Conservation (phyloP, 2,888 invertebrate species). For the Tenthredo distinguenda region DNA sequence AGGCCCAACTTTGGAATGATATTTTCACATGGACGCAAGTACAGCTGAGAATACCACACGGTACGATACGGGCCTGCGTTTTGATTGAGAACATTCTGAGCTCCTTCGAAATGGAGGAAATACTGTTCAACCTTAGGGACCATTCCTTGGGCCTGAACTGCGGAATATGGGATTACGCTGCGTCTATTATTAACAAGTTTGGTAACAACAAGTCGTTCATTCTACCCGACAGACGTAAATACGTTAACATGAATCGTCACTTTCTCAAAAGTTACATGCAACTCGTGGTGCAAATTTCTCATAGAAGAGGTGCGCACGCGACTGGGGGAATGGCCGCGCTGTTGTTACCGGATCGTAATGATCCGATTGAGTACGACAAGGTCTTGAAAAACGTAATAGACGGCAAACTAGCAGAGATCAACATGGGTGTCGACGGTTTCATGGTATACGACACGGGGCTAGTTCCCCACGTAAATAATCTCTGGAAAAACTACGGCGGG, state of each 20-base stretch:
- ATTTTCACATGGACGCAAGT: conserved; percentile 84
- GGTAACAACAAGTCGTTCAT: conserved; percentile 82
- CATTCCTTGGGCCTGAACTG: conserved; percentile 87
- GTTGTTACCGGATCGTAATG: conserved; percentile 78
- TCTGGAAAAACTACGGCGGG: conserved; percentile 79
- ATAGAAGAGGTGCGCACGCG: conserved; percentile 82
- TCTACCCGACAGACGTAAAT: conserved; percentile 85
- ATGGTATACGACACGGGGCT: conserved; percentile 85
- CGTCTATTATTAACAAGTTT: conserved; percentile 84
- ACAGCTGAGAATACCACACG: conserved; percentile 80
- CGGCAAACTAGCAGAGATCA: conserved; percentile 81
- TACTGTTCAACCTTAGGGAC: conserved; percentile 83
- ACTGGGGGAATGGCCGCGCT: conserved; percentile 86
- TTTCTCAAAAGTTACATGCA: conserved; percentile 84
- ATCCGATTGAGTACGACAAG: conserved; percentile 72
- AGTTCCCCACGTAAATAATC: conserved; percentile 81
- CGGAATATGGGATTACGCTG: conserved; percentile 88
- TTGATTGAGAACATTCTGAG: conserved; percentile 86
- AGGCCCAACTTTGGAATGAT: conserved; percentile 85
- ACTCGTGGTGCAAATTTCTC: conserved; percentile 82
- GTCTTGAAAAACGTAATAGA: conserved; percentile 79
- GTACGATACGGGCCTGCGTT: conserved; percentile 86
- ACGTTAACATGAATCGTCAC: conserved; percentile 83
- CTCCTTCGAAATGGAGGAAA: conserved; percentile 85
- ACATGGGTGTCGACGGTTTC: conserved; percentile 84